These are phyloP conservation scores for Dasypogon diadema DNA, from an alignment of 2,888 invertebrate species.

Conservation along the genomic window DNA sequence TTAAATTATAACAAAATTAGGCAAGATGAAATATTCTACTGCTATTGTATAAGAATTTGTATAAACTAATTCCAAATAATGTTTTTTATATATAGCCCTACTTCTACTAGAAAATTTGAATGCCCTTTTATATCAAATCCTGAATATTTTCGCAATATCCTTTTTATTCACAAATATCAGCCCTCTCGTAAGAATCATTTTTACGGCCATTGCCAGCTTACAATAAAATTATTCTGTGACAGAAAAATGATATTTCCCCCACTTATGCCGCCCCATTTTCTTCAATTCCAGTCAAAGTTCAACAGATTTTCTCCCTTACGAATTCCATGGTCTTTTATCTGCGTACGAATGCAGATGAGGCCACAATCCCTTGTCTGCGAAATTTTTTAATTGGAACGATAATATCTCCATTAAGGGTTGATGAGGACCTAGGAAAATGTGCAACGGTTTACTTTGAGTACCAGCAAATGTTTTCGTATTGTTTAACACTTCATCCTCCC, in stretches of 20 bases:
- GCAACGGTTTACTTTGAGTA: slow-evolving; percentile 59
- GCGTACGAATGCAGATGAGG: background rate
- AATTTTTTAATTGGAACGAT: slow-evolving; percentile 60
- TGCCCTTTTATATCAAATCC: too few species aligned
- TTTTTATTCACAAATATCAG: slow-evolving; percentile 35
- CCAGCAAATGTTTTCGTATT: slow-evolving; percentile 61
- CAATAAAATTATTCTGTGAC: slow-evolving; percentile 6
- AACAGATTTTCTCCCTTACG: slow-evolving; percentile 9
- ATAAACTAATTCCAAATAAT: too few species aligned
- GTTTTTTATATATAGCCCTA: too few species aligned
- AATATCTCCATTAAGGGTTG: slow-evolving; percentile 59
- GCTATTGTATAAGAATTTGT: too few species aligned
- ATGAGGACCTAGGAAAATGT: slow-evolving; percentile 59
- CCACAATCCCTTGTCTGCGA: slow-evolving; percentile 44
- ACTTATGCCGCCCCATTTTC: background rate
- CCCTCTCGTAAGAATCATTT: slow-evolving; percentile 35
- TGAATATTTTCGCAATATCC: too few species aligned
- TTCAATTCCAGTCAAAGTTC: slow-evolving; percentile 5
- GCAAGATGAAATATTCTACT: too few species aligned
- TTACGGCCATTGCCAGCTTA: slow-evolving; percentile 37
- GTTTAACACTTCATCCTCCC: slow-evolving; percentile 60
- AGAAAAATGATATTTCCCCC: slow-evolving; percentile 10
- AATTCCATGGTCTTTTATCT: slow-evolving; percentile 32
- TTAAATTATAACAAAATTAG: too few species aligned
- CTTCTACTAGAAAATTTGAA: too few species aligned